Percentiles rank a stretch among this genome's conserved stretches.
phyloP scores from a whole-genome alignment of 2,888 invertebrate genomes.

The Campopleginae sp. region DNA sequence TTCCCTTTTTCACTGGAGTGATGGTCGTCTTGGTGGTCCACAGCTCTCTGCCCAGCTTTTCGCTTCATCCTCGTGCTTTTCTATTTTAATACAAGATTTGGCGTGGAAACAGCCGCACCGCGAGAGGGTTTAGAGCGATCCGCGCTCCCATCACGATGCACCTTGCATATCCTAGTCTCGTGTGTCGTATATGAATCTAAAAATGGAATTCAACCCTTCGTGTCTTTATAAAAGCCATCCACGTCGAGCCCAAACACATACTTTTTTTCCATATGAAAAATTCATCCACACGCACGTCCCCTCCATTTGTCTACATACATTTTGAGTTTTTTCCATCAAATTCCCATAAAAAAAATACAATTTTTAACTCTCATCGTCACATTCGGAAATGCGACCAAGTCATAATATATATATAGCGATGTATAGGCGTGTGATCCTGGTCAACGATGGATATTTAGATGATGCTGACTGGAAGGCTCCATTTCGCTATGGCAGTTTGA shows the following conservation, averaged over 20 bases:
- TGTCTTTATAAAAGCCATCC: neutral
- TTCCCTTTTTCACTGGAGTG: constrained; percentile 41
- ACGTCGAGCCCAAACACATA: neutral
- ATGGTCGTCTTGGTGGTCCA: constrained; percentile 25
- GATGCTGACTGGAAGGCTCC: constrained; percentile 7
- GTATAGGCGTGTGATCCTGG: constrained; percentile 2
- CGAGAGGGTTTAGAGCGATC: constrained; percentile 15
- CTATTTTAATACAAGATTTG: constrained; percentile 46
- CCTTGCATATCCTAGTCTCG: constrained; percentile 27
- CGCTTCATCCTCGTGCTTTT: constrained; percentile 34
- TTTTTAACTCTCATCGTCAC: neutral
- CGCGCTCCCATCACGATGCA: constrained; percentile 20
- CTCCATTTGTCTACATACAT: neutral
- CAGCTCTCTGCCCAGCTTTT: constrained; percentile 4
- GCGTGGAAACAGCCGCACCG: constrained; percentile 38
- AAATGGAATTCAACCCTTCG: constrained; percentile 36
- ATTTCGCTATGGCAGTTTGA: constrained; percentile 42
- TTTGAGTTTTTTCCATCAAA: neutral
- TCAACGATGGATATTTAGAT: constrained; percentile 31
- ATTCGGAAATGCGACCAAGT: neutral
- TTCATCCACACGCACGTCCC: neutral
- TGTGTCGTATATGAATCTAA: constrained; percentile 23
- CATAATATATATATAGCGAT: constrained; percentile 19
- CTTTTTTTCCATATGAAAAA: constrained; percentile 15
- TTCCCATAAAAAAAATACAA: neutral